Base-by-base conservation (phyloP, 2,888 invertebrate genomes). In the Adineta ricciae region DNA sequence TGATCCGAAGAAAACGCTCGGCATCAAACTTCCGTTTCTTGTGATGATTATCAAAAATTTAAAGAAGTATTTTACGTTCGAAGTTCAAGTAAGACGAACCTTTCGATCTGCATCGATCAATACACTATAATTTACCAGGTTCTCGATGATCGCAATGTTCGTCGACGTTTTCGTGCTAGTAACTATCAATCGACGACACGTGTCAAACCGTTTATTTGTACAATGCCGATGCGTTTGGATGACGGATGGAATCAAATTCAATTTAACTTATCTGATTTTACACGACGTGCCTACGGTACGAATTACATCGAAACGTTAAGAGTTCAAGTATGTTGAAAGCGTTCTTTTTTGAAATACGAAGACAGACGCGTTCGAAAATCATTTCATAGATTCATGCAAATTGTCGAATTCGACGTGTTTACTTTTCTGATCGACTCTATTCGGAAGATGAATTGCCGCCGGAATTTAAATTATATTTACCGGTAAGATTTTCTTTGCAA, bases 121-220 rank as follows among this genome's bases (percentile, higher is more conserved):
- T 50, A n/a, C n/a, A n/a, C n/a, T 27, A 82, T 46, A 38, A 86
- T 87, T 46, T 46, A 46, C 11, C 11, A 97, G 86, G 78, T 78
- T 24, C 92, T 97, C 88, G 97, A 97, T 91, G 96, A 97, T 90
- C 96, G 96, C 91, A 95, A 96, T 91, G 95, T 96, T 64, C 92
- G 95, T 86, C 91, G 97, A 89, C 92, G 98, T 88, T 99, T 97
- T 91, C 92, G 96, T 88, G 95, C 96, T 32, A 96, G 96, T 89
- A 97, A 97, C 91, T 97, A 96, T 91, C 96, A 97, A 90, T 96
- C 95, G 72, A 95, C 95, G 24, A 97, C 96, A 1, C 92, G 96
- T 88, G 95, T 97, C 19, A 95, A 96, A 90, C 96, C 96, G n/a
- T 97, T 97, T 90, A 97, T 97, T 88, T 96, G 96, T 89, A 96